Evolutionary conservation across 37 sponge, comb jelly and placozoan species (phyloP), one percentile per base, ranked within the genome.

Genomic region (Spongia lamella): DNA sequence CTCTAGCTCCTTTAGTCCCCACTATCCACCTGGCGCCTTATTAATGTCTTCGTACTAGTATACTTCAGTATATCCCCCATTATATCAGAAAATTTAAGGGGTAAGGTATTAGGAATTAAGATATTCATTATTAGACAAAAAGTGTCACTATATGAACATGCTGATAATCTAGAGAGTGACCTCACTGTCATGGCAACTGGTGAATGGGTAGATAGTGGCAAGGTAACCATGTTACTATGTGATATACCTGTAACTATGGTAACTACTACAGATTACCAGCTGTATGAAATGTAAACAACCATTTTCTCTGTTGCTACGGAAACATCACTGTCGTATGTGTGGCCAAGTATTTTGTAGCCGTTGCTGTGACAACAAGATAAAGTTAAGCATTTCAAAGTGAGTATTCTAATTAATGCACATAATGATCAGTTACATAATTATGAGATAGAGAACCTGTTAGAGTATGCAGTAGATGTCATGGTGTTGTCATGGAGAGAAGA

Each of bases 291-390:
- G 91, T 55, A 37, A 43, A n/a, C 29, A n/a, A 13, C 15, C 38
- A n/a, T 87, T 87, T 73, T 36, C 88, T 2, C 26, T 82, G 43
- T 83, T 53, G 57, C 32, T 49, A 3, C 30, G 35, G 19, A 54
- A 93, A 86, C 93, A 93, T 70, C 93, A 93, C 80, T 93, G 93
- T 49, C 63, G 93, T 35, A 76, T 75, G 19, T 93, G 93, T 88
- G 93, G 93, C 13, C 72, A 68, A 53, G 86, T 93, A 7, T 93
- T 82, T 70, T 93, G 93, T 58, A 30, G 24, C 6, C 64, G 75
- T 22, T 93, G 93, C 79, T 88, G 89, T 49, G 57, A 51, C 29
- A 70, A 74, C 26, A 81, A 79, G 74, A 58, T 63, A n/a, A 68
- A 74, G 27, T 43, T 81, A 0, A 73, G 89, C 13, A 63, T 72